Base-by-base conservation (phyloP, 2,888 invertebrate genomes). In the Auanema sp. region DNA sequence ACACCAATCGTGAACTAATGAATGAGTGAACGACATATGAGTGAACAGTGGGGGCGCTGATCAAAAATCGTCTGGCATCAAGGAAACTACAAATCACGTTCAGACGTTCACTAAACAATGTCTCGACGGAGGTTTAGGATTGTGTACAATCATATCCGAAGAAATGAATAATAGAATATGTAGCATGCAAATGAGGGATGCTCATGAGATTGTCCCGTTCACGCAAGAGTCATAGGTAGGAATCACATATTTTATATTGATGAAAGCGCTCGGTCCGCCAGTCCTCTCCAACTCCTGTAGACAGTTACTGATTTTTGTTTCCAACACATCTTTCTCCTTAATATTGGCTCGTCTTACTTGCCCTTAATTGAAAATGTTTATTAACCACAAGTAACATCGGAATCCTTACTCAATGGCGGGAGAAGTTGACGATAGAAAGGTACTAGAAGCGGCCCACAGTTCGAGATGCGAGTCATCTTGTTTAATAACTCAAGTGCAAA, bases 201-300 rank as follows among this genome's bases (percentile, higher is more conserved):
- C 33, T 33, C 8, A 33, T 33, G 33, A 33, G 8, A 33, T 33
- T 3, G 8, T 33, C 8, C 33, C 33, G 33, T 33, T 33, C 33
- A 33, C 33, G 69, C 84, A 92, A 0, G 95, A 95, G 85, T 96
- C 94, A 83, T 96, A 97, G 6, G 95, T 95, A 0, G 97, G 96
- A 75, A 97, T 90, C 89, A 96, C 91, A 85, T 96, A 97, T 86
- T 97, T 96, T 81, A 97, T 96, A 85, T 96, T 96, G 79, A 95
- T 94, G 84, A 93, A 95, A 1, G 96, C 94, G 84, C 95, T 93
- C 71, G 92, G 92, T 5, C 96, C 96, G 1, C 96, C 97, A 82
- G 91, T 91, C 79, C 89, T 88, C 85, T 97, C 96, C 69, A 97
- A 87, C 53, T 91, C 33, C 33, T 33, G 33, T 33, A 33, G 8